Evolutionary conservation across 2,888 invertebrate genomes (phyloP).

Genomic region (Pseudococcus viburni): DNA sequence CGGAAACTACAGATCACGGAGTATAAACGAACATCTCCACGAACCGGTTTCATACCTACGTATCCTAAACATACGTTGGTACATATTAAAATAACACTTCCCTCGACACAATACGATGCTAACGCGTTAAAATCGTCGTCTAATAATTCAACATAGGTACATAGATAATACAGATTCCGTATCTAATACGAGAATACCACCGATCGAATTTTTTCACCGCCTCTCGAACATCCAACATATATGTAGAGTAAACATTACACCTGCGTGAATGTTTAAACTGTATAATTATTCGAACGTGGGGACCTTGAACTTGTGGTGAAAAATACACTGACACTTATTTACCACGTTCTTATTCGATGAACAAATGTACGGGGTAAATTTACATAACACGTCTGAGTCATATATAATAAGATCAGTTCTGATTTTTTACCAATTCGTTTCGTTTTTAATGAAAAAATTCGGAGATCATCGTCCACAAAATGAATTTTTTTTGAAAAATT

Average conservation of each 20-base stretch:
- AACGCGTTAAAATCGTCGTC: constrained; percentile 29
- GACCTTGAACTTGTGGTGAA: constrained; percentile 32
- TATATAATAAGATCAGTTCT: background rate
- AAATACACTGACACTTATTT: constrained; percentile 55
- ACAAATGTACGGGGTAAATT: background rate
- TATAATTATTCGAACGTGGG: constrained; percentile 41
- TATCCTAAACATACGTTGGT: background rate
- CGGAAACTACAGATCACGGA: background rate
- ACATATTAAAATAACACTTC: constrained; percentile 41
- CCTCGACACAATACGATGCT: background rate
- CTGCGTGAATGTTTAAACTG: constrained; percentile 32
- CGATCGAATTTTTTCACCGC: constrained; percentile 8
- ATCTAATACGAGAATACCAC: background rate
- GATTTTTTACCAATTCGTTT: too few species aligned
- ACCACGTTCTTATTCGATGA: background rate
- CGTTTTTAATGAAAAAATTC: too few species aligned
- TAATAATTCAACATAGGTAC: constrained; percentile 10
- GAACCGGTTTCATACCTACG: background rate
- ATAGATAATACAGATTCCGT: background rate
- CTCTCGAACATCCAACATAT: background rate
- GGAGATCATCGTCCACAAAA: too few species aligned
- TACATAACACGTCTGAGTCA: constrained; percentile 29
- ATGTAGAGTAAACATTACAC: constrained; percentile 43
- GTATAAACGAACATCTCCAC: background rate
- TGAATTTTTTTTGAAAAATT: too few species aligned